phyloP scores from a whole-genome alignment of 2,888 invertebrate species.

The Drosophila falleni region DNA sequence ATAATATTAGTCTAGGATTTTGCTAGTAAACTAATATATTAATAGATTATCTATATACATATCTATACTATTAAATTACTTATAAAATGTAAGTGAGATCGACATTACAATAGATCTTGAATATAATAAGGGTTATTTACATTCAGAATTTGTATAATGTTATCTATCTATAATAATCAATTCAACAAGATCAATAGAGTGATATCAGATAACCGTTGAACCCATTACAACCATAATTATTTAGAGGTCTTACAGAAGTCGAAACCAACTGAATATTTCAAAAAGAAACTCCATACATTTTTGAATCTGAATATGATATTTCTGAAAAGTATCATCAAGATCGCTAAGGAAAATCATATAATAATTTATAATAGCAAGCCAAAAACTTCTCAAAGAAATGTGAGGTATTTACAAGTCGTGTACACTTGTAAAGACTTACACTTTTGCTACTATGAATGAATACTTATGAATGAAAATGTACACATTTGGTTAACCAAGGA shows the following conservation, averaged over 20 bases:
- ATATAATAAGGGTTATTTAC: neutral
- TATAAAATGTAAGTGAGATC: neutral
- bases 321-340: no score
- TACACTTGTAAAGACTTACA: neutral
- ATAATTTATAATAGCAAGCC: neutral
- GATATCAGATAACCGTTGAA: neutral
- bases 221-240: no score
- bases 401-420: slow-evolving; percentile 24
- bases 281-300: no score
- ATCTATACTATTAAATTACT: neutral
- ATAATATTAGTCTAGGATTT: no score
- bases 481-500: slow-evolving; percentile 38
- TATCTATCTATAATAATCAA: neutral
- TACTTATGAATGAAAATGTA: slow-evolving; percentile 68
- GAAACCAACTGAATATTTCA: no score
- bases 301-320: no score
- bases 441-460: slow-evolving; percentile 21
- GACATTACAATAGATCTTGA: neutral
- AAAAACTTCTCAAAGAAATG: neutral
- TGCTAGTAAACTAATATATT: no score
- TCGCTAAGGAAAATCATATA: no score
- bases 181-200: neutral
- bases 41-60: no score
- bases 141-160: neutral
- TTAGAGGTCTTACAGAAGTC: no score